These are phyloP conservation scores for Acomys russatus DNA, from an alignment of 2,797 vertebrate species.

Conservation along the genomic window DNA sequence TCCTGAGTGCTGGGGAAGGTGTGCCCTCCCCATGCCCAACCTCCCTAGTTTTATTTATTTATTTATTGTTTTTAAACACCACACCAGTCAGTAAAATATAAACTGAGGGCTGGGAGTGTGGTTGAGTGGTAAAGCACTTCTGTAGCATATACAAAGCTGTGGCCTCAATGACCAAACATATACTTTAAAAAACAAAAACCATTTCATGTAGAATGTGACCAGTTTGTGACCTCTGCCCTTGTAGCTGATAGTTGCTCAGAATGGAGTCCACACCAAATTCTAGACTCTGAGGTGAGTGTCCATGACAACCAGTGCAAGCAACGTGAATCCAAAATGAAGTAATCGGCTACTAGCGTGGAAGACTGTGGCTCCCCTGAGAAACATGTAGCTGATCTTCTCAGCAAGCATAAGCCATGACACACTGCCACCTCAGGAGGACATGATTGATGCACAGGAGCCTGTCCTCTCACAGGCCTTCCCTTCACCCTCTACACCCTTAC, in stretches of 20 bases:
- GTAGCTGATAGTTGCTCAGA: slow-evolving; percentile 37
- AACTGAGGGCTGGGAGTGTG: background rate
- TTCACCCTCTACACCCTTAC: too few relatives aligned
- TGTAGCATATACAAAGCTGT: background rate
- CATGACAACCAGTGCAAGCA: slow-evolving; percentile 6
- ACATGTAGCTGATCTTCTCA: background rate
- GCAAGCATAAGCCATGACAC: background rate
- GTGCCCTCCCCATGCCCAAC: too few relatives aligned
- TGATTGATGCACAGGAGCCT: too few relatives aligned
- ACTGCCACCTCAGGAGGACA: too few relatives aligned
- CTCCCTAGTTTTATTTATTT: background rate
- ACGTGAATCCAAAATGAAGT: background rate
- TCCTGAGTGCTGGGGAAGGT: background rate
- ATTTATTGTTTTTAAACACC: background rate
- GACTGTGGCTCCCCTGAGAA: background rate
- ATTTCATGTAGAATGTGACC: slow-evolving; percentile 34
- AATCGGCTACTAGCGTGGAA: background rate
- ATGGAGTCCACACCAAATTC: slow-evolving; percentile 25
- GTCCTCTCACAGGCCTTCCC: too few relatives aligned
- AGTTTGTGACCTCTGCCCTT: slow-evolving; percentile 46
- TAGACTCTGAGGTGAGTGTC: slow-evolving; percentile 56
- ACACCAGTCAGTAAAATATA: background rate
- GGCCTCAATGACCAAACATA: background rate
- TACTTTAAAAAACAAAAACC: background rate
- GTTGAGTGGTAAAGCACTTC: background rate